A percentile compares a stretch with the other conserved stretches of the same genome.
These are phyloP conservation scores for Microchrysa polita DNA, from an alignment of 2,888 invertebrate genomes.

Conservation along the genomic window DNA sequence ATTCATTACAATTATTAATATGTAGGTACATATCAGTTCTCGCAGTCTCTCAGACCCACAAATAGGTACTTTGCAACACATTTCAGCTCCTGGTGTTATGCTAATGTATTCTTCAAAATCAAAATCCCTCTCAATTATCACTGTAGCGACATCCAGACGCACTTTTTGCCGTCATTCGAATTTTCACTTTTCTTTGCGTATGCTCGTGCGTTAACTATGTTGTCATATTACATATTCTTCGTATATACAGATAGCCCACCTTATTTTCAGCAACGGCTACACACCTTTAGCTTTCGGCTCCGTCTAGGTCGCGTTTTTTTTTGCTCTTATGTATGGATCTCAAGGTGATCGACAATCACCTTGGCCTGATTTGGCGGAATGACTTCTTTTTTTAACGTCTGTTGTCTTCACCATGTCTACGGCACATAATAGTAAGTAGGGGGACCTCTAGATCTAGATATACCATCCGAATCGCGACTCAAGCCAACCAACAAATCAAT, in stretches of 20 bases:
- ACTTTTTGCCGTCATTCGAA: not conserved
- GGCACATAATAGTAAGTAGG: no score
- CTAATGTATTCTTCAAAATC: no score
- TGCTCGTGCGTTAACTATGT: not conserved
- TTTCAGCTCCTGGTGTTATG: no score
- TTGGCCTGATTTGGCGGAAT: constrained; percentile 36
- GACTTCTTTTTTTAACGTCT: constrained; percentile 19
- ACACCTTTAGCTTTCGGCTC: constrained; percentile 8
- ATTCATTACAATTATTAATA: no score
- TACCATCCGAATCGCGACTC: no score
- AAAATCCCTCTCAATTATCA: no score
- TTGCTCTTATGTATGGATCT: constrained; percentile 16
- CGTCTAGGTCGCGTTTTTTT: constrained; percentile 33
- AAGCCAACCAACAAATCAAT: no score
- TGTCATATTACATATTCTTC: constrained; percentile 12
- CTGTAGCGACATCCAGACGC: not conserved
- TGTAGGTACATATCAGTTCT: no score
- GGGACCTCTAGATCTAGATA: no score
- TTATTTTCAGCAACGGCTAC: not conserved
- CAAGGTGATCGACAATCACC: constrained; percentile 40
- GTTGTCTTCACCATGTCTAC: constrained; percentile 20
- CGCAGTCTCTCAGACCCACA: no score
- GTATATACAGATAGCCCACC: not conserved
- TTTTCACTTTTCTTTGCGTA: constrained; percentile 11
- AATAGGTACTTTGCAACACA: no score